These are phyloP conservation scores for Rhamnusium bicolor DNA, from an alignment of 2,888 invertebrate species.

Conservation along the genomic window DNA sequence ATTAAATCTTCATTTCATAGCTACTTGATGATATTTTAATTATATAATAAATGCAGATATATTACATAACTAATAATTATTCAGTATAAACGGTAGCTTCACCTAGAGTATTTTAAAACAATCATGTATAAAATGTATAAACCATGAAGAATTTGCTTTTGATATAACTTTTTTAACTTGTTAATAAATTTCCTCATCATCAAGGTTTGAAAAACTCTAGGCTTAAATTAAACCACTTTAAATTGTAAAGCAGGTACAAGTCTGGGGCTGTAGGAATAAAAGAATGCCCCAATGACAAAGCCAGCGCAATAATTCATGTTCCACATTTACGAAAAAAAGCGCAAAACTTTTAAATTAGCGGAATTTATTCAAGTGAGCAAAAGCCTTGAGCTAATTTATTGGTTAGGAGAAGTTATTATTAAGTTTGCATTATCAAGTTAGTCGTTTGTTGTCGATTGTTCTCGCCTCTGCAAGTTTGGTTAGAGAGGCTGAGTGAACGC, in stretches of 20 bases:
- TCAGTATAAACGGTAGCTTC: no score
- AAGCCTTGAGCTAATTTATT: conserved; percentile 56
- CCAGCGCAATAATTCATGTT: conserved; percentile 32
- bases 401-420: conserved; percentile 63
- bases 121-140: no score
- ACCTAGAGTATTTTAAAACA: no score
- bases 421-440: conserved; percentile 68
- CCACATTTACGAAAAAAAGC: conserved; percentile 32
- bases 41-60: no score
- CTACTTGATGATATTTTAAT: no score
- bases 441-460: conserved; percentile 66
- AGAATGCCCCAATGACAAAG: conserved; percentile 29
- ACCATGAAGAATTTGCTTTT: neutral
- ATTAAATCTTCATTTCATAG: no score
- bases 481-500: conserved; percentile 52
- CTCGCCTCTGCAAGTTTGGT: conserved; percentile 57
- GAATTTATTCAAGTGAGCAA: conserved; percentile 54
- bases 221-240: neutral
- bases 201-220: neutral
- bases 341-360: conserved; percentile 57
- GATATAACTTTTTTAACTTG: neutral
- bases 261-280: conserved; percentile 1
- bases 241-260: neutral
- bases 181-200: neutral
- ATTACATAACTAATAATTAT: no score